Evolutionary conservation across 2,797 vertebrate genomes (phyloP).

Genomic region (Lophotriccus pileatus): DNA sequence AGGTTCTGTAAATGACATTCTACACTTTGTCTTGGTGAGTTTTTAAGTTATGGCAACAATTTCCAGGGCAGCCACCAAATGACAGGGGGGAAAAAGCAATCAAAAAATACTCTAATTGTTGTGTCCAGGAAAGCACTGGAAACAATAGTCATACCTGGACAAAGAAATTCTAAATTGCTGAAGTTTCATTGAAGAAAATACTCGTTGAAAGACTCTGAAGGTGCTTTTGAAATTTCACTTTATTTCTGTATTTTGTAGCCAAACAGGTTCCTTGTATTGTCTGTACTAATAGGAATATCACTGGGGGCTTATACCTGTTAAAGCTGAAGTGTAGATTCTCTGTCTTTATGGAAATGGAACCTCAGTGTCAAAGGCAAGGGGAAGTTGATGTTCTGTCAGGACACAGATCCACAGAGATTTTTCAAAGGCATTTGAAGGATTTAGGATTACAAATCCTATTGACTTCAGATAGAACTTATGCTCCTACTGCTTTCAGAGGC

Average conservation of each 20-base stretch:
- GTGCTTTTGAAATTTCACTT: neutral
- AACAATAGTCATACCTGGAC: neutral
- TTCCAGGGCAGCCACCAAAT: neutral
- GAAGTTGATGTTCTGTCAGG: constrained; percentile 11
- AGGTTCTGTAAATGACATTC: neutral
- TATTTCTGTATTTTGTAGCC: neutral
- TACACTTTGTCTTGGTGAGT: neutral
- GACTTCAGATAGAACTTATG: neutral
- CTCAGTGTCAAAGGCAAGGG: neutral
- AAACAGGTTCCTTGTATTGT: neutral
- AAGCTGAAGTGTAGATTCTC: neutral
- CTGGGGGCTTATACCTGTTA: neutral
- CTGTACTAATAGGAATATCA: neutral
- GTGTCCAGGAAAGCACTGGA: neutral
- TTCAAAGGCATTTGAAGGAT: constrained; percentile 7
- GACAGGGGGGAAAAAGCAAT: neutral
- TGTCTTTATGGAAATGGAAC: neutral
- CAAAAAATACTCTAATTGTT: neutral
- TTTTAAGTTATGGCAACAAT: neutral
- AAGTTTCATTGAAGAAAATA: neutral
- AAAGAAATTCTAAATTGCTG: neutral
- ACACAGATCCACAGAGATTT: neutral
- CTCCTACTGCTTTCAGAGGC: neutral
- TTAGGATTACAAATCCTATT: constrained; percentile 42
- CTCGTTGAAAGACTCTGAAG: neutral